Evolutionary conservation across 2,888 invertebrate species (phyloP), one percentile per base, ranked within the genome.

Genomic region (Theristus sp.): DNA sequence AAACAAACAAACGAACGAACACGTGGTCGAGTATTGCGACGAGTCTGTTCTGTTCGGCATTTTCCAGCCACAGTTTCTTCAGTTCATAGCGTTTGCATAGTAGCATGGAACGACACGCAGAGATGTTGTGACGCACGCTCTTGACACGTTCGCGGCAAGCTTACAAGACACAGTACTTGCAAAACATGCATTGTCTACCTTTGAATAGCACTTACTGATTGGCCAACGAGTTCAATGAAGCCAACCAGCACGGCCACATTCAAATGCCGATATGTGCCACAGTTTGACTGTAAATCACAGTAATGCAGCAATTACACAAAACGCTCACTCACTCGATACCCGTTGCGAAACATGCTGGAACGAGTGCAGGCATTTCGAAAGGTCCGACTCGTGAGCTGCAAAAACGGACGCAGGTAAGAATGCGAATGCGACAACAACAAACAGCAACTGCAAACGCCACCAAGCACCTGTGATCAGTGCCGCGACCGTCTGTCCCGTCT

Each of bases 11-110:
- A 20, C 53, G 38, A 63, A 76, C 82, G 79, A 75, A 86, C 87
- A 93, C 89, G 77, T 91, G 87, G 68, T 90, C 87, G 54, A 94
- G 76, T 76, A 93, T 82, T 66, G 86, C 82, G 53, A 91, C 75
- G 61, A 89, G 86, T 72, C 90, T 85, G 72, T 89, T 89, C 71
- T 94, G 91, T 71, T 96, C 90, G n/a, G 94, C 82, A 0, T 90
- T 89, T 75, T 94, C 93, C 6, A 87, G 81, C 91, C 94, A 96
- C 61, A 96, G 80, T 66, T 89, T 84, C 69, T 87, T 84, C 62
- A 98, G 78, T 74, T 96, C 96, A 70, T 93, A 93, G 47, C 91
- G 81, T 60, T 89, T 83, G 75, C 93, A 87, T 64, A 89, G 84
- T 63, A 98, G 77, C 60, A 96, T 77, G 31, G 83, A 83, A 74